Evolutionary conservation across 2,888 invertebrate genomes (phyloP), one percentile per base, ranked within the genome.

Genomic region (Orthosia gothica): DNA sequence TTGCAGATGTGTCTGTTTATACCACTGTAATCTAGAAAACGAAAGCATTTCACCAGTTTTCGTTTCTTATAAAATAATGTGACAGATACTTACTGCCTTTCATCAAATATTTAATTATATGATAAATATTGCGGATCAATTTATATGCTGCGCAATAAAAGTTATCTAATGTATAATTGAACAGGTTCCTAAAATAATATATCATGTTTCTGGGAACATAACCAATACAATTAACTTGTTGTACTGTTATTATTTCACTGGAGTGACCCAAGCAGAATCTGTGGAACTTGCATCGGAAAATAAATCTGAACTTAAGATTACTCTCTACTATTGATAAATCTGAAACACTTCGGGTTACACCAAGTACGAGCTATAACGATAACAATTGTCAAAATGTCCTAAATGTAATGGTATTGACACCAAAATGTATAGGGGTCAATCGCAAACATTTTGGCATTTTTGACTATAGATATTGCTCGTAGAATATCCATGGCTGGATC

Each of bases 121-220:
- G 26, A 15, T 20, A 18, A n/a, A 20, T 62, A 76, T 49, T 75
- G 70, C 77, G 75, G 32, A 50, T n/a, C 5, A 20, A 13, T 32
- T 50, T 55, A 50, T 45, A 76, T 61, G 61, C 18, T 61, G 54
- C 70, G 77, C 70, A 70, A 50, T 70, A 76, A 47, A 75, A 62
- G 12, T 9, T 75, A 67, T 26, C 3, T 3, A 26, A 65, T 65
- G 47, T 47, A 45, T 68, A 52, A 40, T 61, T 76, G 40, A 68
- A 26, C 49, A 45, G 32, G 18, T 69, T 69, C 61, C 40, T 26
- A 61, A 26, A 61, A 62, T 45, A 61, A 62, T 45, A 50, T 26
- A 26, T 26, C 26, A 26, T 26, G 26, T 3, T 26, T 26, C 3
- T 1, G 26, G 26, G 26, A 26, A 26, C 26, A 26, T 26, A 26